Evolutionary conservation across 2,797 vertebrate genomes (phyloP).

Genomic region (Loris lydekkerianus): DNA sequence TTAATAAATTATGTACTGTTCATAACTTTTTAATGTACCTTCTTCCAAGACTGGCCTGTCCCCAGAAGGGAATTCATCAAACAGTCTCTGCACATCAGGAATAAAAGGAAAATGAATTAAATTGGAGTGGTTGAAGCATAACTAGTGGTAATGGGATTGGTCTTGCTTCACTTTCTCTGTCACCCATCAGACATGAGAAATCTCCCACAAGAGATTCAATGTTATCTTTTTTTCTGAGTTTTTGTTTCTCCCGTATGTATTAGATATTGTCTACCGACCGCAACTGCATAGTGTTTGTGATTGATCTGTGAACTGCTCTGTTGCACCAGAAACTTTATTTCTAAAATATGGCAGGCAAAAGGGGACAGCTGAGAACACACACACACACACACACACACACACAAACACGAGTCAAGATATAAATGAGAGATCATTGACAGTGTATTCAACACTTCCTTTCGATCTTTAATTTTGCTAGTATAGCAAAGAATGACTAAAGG

Average conservation of each 20-base stretch:
- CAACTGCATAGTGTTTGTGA: conserved; percentile 33
- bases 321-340: conserved; percentile 48
- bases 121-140: conserved; percentile 78
- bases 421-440: neutral
- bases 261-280: conserved; percentile 58
- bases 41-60: conserved; percentile 63
- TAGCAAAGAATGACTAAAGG: neutral
- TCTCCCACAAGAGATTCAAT: conserved; percentile 26
- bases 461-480: neutral
- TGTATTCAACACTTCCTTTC: conserved; percentile 12
- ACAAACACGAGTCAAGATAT: neutral
- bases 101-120: conserved; percentile 79
- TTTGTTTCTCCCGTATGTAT: conserved; percentile 62
- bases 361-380: conserved; percentile 9
- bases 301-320: conserved; percentile 48
- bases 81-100: conserved; percentile 66
- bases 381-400: neutral
- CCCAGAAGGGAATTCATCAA: conserved; percentile 76
- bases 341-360: conserved; percentile 56
- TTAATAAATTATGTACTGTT: conserved; percentile 81
- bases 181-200: conserved; percentile 59
- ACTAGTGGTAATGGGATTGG: conserved; percentile 77
- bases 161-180: conserved; percentile 78
- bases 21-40: conserved; percentile 80
- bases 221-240: conserved; percentile 47